Percentiles rank a stretch among this genome's conserved stretches.
These are phyloP conservation scores for Microplitis manilae DNA, from an alignment of 2,888 invertebrate species.

Conservation along the genomic window DNA sequence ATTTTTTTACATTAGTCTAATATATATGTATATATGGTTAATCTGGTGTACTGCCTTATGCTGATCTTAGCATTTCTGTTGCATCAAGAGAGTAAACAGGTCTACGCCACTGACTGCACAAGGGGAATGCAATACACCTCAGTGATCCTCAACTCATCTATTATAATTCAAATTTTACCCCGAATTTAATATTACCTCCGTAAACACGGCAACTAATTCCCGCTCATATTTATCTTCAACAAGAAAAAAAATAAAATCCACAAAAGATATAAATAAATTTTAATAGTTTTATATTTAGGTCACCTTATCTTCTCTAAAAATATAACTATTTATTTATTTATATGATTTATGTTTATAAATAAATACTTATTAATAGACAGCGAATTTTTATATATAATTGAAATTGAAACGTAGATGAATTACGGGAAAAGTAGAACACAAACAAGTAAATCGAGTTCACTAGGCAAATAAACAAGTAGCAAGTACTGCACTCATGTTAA, in stretches of 20 bases:
- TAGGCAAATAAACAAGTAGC: background rate
- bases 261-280: too few relatives aligned
- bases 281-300: too few relatives aligned
- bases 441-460: slow-evolving; percentile 15
- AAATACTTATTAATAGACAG: background rate
- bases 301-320: too few relatives aligned
- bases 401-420: slow-evolving; percentile 25
- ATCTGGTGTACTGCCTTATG: background rate
- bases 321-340: too few relatives aligned
- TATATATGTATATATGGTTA: too few relatives aligned
- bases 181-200: background rate
- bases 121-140: slow-evolving; percentile 59
- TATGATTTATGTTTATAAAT: too few relatives aligned
- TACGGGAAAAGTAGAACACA: slow-evolving; percentile 22
- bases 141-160: slow-evolving; percentile 60
- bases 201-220: too few relatives aligned
- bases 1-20: too few relatives aligned
- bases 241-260: too few relatives aligned
- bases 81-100: slow-evolving; percentile 56
- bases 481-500: background rate
- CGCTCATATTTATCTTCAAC: too few relatives aligned
- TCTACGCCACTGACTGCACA: slow-evolving; percentile 63
- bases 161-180: background rate
- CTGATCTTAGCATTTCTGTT: slow-evolving; percentile 48
- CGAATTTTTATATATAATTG: slow-evolving; percentile 11